phyloP scores from a whole-genome alignment of 2,797 vertebrate genomes.

The Malacoraja senta region DNA sequence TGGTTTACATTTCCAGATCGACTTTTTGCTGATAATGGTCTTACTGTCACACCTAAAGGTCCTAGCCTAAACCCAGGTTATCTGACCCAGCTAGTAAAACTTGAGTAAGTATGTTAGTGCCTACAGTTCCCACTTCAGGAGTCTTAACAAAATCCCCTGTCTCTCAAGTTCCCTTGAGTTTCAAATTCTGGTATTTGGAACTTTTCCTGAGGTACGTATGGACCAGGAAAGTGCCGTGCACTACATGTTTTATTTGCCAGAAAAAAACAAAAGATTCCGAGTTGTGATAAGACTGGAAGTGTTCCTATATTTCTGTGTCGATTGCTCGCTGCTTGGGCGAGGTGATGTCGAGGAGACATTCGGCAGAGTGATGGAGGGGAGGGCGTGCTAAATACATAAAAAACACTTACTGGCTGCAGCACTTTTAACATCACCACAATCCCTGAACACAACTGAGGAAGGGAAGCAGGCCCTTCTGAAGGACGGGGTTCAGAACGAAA shows the following conservation, averaged over 20 bases:
- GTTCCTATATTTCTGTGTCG: background rate
- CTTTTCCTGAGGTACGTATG: background rate
- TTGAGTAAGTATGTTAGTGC: background rate
- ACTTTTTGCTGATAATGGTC: conserved; percentile 1
- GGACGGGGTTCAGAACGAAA: too few species aligned
- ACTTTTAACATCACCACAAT: background rate
- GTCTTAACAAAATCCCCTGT: background rate
- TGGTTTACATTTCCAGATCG: background rate
- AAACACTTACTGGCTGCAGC: background rate
- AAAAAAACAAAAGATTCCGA: background rate
- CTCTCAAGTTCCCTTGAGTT: conserved; percentile 18
- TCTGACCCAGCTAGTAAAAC: background rate
- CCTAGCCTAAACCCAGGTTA: background rate
- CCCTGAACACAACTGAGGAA: too few species aligned
- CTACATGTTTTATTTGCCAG: background rate
- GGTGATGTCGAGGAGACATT: background rate
- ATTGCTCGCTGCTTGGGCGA: background rate
- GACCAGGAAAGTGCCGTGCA: background rate
- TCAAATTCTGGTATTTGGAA: background rate
- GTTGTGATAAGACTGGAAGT: background rate
- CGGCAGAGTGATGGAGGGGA: background rate
- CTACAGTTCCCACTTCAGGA: background rate
- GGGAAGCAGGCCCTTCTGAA: too few species aligned
- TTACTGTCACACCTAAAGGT: conserved; percentile 13
- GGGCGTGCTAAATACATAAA: background rate